phyloP scores from a whole-genome alignment of 1,140 invertebrate species.

The Dendroctonus valens region DNA sequence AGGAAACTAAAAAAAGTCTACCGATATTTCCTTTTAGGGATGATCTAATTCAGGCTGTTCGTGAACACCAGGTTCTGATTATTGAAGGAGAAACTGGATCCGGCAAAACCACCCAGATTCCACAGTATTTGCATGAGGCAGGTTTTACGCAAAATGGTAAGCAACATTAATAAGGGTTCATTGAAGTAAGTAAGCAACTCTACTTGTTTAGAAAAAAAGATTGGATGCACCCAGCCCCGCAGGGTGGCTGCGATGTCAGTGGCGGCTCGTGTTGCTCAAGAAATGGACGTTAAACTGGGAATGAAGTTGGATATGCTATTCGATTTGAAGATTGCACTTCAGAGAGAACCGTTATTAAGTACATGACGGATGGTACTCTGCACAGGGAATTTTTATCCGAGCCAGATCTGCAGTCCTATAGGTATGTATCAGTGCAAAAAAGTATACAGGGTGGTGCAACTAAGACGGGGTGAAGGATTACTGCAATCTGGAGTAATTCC shows the following conservation, averaged over 20 bases:
- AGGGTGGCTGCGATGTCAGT: constrained; percentile 99
- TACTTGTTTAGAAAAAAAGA: constrained; percentile 57
- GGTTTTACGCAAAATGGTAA: constrained; percentile 83
- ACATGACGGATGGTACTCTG: constrained; percentile 99
- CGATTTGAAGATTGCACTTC: constrained; percentile 99
- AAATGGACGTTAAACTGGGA: constrained; percentile 98
- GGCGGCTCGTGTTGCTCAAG: constrained; percentile 97
- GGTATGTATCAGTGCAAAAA: constrained; percentile 2
- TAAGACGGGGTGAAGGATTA: too few relatives aligned
- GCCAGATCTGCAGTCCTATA: constrained; percentile 88
- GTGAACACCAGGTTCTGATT: constrained; percentile 84
- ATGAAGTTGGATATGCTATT: constrained; percentile 99
- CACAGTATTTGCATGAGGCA: constrained; percentile 93
- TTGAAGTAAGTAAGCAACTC: too few relatives aligned
- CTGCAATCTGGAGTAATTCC: too few relatives aligned
- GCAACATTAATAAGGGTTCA: not conserved
- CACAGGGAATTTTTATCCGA: constrained; percentile 97
- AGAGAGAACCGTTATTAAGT: constrained; percentile 95
- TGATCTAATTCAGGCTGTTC: constrained; percentile 84
- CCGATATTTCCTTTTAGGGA: constrained; percentile 94
- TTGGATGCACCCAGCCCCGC: constrained; percentile 94
- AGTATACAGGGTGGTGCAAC: too few relatives aligned
- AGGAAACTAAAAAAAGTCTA: constrained; percentile 90
- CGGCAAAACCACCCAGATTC: constrained; percentile 98
- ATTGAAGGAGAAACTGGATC: constrained; percentile 98